phyloP scores from a whole-genome alignment of 2,113 vertebrate species.

The Lepidothrix coronata region DNA sequence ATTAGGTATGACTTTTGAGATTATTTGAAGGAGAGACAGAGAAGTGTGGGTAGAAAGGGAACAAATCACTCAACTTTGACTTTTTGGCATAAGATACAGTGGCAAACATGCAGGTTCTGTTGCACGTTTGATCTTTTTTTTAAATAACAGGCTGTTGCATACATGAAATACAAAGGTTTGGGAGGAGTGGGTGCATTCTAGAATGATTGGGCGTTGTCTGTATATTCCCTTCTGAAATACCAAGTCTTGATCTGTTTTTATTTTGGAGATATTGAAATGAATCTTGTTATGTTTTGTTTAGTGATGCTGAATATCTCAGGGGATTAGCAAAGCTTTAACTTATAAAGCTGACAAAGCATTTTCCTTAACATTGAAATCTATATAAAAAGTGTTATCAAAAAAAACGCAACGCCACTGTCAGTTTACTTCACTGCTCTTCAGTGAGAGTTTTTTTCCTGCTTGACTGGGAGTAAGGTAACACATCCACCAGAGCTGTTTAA shows the following conservation, averaged over 20 bases:
- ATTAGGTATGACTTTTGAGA: conserved; percentile 79
- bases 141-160: not conserved
- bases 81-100: not conserved
- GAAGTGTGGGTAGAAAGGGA: not conserved
- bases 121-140: not conserved
- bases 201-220: not conserved
- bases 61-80: not conserved
- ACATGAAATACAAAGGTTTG: not conserved
- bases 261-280: not conserved
- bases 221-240: not conserved
- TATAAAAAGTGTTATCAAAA: not conserved
- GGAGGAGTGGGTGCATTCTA: not conserved
- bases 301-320: not conserved
- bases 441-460: not conserved
- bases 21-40: not conserved
- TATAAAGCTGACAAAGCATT: not conserved
- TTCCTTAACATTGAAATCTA: not conserved
- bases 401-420: not conserved
- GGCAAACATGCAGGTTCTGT: not conserved
- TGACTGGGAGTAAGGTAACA: not conserved
- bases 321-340: not conserved
- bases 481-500: not conserved
- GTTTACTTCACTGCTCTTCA: not conserved
- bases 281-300: not conserved
- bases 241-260: not conserved